Base-by-base conservation (phyloP, 2,888 invertebrate species). In the Cheilosia scutellata region DNA sequence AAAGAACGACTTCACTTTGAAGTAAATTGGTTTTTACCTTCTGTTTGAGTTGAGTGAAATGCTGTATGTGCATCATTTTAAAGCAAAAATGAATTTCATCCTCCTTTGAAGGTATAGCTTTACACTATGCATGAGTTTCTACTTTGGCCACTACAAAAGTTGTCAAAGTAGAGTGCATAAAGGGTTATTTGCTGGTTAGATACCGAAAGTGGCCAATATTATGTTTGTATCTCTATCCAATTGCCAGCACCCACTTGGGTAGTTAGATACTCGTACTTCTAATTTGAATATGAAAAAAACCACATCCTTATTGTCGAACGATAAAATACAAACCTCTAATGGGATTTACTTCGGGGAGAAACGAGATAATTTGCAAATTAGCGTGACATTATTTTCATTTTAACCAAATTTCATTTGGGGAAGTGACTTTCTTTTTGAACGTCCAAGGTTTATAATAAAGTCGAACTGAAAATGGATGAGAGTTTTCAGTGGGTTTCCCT, bases 351-450 rank as follows among this genome's bases (percentile, higher is more conserved):
- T 44, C 9, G 16, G 16, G 11, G 20, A 62, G 20, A 68, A 76
- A 66, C 60, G 16, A 7, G 42, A 76, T 44, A 76, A 76, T 76
- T 66, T 33, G n/a, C n/a, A 29, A 66, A 76, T 76, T 76, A 68
- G 51, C 31, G 20, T 20, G 51, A 60, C 76, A 53, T 68, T 68
- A 76, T 68, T 60, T 68, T 68, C 42, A 76, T 68, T 76, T 68
- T 51, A 76, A 58, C 31, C 51, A 76, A 68, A 76, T 76, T 76
- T 68, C 66, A 68, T 60, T 68, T 60, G 51, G 49, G 49, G 57
- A 58, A 75, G 65, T 66, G 65, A 75, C 58, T 75, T 75, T 51
- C 58, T 33, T 42, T 42, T 27, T 16, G 13, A 31, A 13, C 47
- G 47, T 42, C 44, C 7, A 13, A 42, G 33, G 42, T 42, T 66